Evolutionary conservation across 2,888 invertebrate genomes (phyloP).

Genomic region (Agriotes lineatus): DNA sequence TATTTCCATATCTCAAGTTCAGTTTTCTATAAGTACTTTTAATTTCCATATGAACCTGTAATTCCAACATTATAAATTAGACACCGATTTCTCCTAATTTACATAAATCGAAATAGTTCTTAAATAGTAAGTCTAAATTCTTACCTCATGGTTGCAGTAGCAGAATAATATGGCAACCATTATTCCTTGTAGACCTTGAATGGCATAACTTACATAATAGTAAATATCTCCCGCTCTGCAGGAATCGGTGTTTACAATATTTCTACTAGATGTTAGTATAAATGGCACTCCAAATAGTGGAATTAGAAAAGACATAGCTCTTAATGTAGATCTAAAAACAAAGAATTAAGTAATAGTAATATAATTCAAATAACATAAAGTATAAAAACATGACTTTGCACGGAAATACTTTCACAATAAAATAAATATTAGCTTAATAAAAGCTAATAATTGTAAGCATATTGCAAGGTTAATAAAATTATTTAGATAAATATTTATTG

Average conservation of each 20-base stretch:
- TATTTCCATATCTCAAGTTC: conserved; percentile 49
- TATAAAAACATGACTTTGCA: too few relatives aligned
- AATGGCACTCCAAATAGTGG: conserved; percentile 80
- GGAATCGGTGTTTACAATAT: conserved; percentile 67
- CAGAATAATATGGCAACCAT: conserved; percentile 76
- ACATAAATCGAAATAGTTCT: neutral
- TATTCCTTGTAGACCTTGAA: conserved; percentile 74
- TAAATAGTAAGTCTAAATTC: neutral
- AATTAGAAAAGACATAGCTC: conserved; percentile 76
- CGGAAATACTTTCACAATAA: too few relatives aligned
- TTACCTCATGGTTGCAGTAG: conserved; percentile 74
- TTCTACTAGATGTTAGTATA: conserved; percentile 71
- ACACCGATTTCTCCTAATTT: conserved; percentile 1
- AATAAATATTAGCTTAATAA: too few relatives aligned
- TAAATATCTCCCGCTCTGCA: conserved; percentile 69
- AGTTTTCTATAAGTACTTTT: conserved; percentile 54
- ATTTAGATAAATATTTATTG: too few relatives aligned
- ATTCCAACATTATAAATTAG: conserved; percentile 10
- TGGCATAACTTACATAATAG: conserved; percentile 71
- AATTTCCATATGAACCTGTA: conserved; percentile 55
- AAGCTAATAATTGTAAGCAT: too few relatives aligned
- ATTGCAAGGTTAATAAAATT: too few relatives aligned
- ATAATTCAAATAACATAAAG: too few relatives aligned
- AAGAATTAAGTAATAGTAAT: too few relatives aligned
- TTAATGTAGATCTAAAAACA: conserved; percentile 71